Conservation (phyloP, 2,888 invertebrate genomes). For the Drosophila dives region DNA sequence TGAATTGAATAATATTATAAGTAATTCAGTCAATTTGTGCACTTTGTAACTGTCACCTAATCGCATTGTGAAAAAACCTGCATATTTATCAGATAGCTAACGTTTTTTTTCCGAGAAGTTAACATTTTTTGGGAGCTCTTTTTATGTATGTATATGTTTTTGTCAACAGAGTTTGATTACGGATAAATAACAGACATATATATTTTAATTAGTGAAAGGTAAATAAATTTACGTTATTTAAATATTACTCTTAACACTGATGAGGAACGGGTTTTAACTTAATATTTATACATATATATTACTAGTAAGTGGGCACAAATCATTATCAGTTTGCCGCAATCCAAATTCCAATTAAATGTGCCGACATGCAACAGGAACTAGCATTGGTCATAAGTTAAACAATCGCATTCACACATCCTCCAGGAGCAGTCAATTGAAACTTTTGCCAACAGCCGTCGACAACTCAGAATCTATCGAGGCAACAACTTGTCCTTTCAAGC, state of each 20-base stretch:
- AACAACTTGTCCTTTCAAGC: conserved; percentile 36
- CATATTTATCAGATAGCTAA: neutral
- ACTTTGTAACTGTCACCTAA: neutral
- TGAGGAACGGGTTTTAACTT: too few relatives aligned
- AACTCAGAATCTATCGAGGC: conserved; percentile 45
- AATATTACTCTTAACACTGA: neutral
- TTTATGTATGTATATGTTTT: neutral
- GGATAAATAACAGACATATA: neutral
- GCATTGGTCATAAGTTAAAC: conserved; percentile 57
- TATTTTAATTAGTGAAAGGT: neutral
- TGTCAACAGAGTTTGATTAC: neutral
- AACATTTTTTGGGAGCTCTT: neutral
- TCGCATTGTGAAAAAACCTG: neutral
- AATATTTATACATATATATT: neutral
- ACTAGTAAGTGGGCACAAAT: conserved; percentile 2
- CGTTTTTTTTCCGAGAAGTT: neutral
- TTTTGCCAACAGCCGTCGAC: conserved; percentile 57
- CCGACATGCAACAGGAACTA: conserved; percentile 62
- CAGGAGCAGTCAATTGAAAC: conserved; percentile 76
- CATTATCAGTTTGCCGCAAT: conserved; percentile 29
- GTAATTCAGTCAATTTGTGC: conserved; percentile 13
- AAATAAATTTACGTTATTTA: neutral
- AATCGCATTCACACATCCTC: conserved; percentile 76
- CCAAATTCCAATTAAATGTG: conserved; percentile 71
- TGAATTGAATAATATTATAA: neutral